Base-by-base conservation (phyloP, 2,888 invertebrate species). In the Ectemnius lituratus region DNA sequence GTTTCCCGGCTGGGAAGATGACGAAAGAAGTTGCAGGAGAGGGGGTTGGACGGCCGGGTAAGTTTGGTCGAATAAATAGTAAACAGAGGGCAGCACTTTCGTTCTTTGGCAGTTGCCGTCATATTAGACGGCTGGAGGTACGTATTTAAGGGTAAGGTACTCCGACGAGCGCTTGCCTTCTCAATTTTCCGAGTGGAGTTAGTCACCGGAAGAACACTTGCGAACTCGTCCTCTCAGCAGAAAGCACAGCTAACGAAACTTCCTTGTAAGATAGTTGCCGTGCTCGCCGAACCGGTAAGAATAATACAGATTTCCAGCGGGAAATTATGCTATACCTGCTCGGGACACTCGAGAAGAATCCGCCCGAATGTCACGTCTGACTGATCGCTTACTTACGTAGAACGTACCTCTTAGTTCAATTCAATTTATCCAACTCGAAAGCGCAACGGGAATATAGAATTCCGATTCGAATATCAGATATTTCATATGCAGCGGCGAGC, bases 141-240 rank as follows among this genome's bases (percentile, higher is more conserved):
- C 45, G 58, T 66, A 71, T 71, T 71, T 71, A 66, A 66, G 46
- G 62, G 62, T 45, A 71, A 58, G 60, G 56, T 66, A 16, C 57
- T 62, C 63, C 58, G 27, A 13, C 20, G 58, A 66, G 47, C 23
- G 23, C 56, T 65, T 56, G 65, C 60, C 64, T 70, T 60, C 23
- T 11, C 47, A 37, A 46, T 65, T 47, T 67, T 65, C 18, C 20
- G 18, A 13, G 52, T 52, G 60, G 49, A 28, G 64, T 65, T 46
- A n/a, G 64, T 64, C 59, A 59, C 37, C 20, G 14, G 67, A 23
- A n/a, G 65, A 65, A 65, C 45, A 52, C 52, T 70, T 13, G 64
- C n/a, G 61, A 65, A 65, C 60, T 70, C 49, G 65, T 56, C 64
- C 52, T 65, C 70, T 8, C 5, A 37, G 37, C 6, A 11, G 37